A percentile compares a stretch with the other conserved stretches of the same genome.
Conservation (phyloP, 2,888 invertebrate species). For the Pycnomerus fuliginosus region DNA sequence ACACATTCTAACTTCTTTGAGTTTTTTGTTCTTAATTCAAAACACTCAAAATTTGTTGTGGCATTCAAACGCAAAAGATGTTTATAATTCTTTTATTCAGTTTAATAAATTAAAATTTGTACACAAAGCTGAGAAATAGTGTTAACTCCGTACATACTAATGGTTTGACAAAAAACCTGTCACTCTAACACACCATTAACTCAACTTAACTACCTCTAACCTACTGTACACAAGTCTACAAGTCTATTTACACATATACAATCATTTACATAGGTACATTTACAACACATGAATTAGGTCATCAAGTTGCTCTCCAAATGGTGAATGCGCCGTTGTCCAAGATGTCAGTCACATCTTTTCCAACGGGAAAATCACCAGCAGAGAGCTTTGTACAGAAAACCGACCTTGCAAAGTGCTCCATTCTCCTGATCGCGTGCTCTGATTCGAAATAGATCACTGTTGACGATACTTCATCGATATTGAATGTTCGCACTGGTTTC, state of each 20-base stretch:
- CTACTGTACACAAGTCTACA: conserved; percentile 35
- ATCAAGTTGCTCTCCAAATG: too few species aligned
- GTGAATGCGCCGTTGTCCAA: too few species aligned
- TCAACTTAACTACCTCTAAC: conserved; percentile 11
- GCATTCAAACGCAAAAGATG: too few species aligned
- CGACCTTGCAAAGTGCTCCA: too few species aligned
- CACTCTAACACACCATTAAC: conserved; percentile 7
- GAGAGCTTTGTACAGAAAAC: conserved; percentile 9
- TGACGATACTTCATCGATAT: conserved; percentile 18
- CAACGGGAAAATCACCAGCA: too few species aligned
- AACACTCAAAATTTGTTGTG: too few species aligned
- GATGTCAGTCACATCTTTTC: too few species aligned
- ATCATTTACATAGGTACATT: conserved; percentile 25
- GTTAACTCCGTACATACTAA: conserved; percentile 3
- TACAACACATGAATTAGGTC: conserved; percentile 10
- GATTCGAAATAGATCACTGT: conserved; percentile 19
- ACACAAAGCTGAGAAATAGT: conserved; percentile 9
- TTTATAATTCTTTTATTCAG: conserved; percentile 18
- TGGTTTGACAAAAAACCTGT: too few species aligned
- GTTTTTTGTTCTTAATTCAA: too few species aligned
- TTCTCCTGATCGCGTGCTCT: conserved; percentile 15
- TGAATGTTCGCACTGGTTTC: conserved; percentile 20
- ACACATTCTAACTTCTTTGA: too few species aligned
- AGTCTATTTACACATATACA: conserved; percentile 41
- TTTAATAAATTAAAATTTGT: conserved; percentile 19